Evolutionary conservation across 2,113 vertebrate species (phyloP), one percentile per base, ranked within the genome.

Genomic region (Proterorhinus semilunaris): DNA sequence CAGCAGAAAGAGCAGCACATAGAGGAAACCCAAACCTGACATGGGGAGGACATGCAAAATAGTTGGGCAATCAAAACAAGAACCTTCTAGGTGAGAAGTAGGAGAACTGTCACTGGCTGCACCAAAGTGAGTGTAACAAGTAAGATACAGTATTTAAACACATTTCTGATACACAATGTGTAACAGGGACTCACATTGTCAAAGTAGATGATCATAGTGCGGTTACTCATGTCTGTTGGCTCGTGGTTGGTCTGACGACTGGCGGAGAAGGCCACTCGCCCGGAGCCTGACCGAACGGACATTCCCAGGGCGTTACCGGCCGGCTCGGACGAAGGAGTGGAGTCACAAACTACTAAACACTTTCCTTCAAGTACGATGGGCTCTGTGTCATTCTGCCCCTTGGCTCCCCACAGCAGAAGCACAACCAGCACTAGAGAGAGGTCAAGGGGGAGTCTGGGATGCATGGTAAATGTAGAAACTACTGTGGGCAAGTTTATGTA

Each of bases 161-260:
- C 10, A 27, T 27, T 27, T 55, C 17, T 9, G 21, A 21, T 27
- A 5, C 9, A 55, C 13, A 27, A 55, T 6, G 53, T 27, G 11
- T 8, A 21, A 13, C 49, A 55, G 9, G 2, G 53, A 81, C 86
- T 91, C 75, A 94, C 93, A 76, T 93, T 91, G 75, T 94, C 92
- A 67, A 94, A 94, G 83, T 93, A 93, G 90, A 93, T 93, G 86
- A 92, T 93, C 92, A 93, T 93, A 68, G 92, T 93, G 74, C 91
- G 92, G 75, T 94, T 94, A 89, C 92, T 93, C 92, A 93, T 93
- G 80, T 93, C 92, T 0, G 93, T 93, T 58, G 93, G 92, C 73
- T 94, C 93, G 6, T 93, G 93, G 87, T 94, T 93, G 51, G 93
- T 94, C 83, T 93, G 92, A 45, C 93, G 90, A 66, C 91, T 92